Evolutionary conservation across 2,113 vertebrate genomes (phyloP).

Genomic region (Ceuthmochares aereus): DNA sequence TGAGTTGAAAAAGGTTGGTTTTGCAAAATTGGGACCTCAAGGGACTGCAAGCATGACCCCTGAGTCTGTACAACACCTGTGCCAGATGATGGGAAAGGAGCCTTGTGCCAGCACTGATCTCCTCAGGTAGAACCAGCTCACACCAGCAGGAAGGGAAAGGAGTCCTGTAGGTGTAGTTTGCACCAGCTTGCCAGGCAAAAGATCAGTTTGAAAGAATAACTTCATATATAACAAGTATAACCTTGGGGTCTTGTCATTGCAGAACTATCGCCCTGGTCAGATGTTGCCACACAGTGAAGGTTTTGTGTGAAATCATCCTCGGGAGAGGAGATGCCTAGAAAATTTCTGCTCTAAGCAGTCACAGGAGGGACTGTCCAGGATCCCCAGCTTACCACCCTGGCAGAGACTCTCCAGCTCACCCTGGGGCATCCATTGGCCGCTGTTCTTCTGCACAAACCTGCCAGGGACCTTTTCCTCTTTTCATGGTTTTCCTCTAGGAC

Average conservation of each 20-base stretch:
- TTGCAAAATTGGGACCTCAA: background rate
- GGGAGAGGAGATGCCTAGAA: background rate
- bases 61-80: background rate
- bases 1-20: background rate
- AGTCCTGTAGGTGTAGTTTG: constrained; percentile 19
- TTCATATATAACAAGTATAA: background rate
- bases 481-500: background rate
- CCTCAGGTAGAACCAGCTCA: background rate
- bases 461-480: background rate
- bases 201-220: background rate
- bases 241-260: background rate
- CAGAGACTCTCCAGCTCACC: background rate
- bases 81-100: background rate
- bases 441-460: background rate
- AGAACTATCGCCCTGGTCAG: fast-evolving
- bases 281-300: background rate
- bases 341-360: background rate
- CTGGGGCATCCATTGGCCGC: background rate
- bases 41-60: background rate
- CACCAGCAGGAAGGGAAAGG: background rate
- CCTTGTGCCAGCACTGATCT: background rate
- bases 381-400: background rate
- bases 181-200: constrained; percentile 45
- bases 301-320: background rate
- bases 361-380: background rate